Evolutionary conservation across 2,797 vertebrate species (phyloP).

Genomic region (Chaunax sp.): DNA sequence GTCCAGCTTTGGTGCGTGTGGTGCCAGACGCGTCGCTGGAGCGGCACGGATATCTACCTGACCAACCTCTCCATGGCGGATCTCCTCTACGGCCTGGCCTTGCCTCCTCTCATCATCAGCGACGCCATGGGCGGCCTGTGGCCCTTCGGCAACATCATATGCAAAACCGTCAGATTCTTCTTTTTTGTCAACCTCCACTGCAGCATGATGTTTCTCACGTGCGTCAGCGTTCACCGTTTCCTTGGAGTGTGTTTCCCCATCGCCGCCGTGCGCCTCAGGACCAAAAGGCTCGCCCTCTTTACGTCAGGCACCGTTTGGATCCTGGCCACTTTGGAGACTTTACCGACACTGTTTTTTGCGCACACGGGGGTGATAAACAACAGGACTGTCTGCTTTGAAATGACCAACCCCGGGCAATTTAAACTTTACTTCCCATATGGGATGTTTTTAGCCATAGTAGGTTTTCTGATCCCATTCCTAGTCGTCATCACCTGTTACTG

Average conservation of each 20-base stretch:
- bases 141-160: conserved; percentile 72
- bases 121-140: conserved; percentile 58
- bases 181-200: conserved; percentile 76
- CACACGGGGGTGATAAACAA: conserved; percentile 54
- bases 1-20: conserved; percentile 65
- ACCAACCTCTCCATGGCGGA: conserved; percentile 77
- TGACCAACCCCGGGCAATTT: conserved; percentile 55
- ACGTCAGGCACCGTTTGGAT: conserved; percentile 60
- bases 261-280: conserved; percentile 55
- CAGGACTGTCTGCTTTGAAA: conserved; percentile 70
- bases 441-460: conserved; percentile 46
- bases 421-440: conserved; percentile 62
- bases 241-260: conserved; percentile 77
- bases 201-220: conserved; percentile 76
- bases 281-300: conserved; percentile 37
- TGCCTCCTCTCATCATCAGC: conserved; percentile 75
- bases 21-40: conserved; percentile 55
- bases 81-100: conserved; percentile 70
- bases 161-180: conserved; percentile 69
- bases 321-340: conserved; percentile 58
- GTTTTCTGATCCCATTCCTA: conserved; percentile 72
- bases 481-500: conserved; percentile 65
- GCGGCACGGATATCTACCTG: conserved; percentile 67
- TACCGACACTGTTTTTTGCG: conserved; percentile 69
- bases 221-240: conserved; percentile 75